Evolutionary conservation across 2,888 invertebrate species (phyloP), one percentile per base, ranked within the genome.

Genomic region (Platypus cylindrus): DNA sequence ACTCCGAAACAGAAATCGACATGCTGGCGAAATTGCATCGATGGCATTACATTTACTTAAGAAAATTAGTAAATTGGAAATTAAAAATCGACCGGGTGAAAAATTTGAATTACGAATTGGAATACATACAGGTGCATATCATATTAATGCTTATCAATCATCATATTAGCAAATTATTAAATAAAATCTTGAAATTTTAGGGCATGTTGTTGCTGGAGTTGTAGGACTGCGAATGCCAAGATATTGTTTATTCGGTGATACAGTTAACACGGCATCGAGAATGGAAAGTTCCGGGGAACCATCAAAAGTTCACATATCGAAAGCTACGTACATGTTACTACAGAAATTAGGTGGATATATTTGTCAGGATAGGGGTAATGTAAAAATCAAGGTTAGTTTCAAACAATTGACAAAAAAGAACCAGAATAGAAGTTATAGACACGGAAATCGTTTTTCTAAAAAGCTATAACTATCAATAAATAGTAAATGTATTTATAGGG

Each of bases 221-320:
- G 84, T 86, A 0, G 84, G 85, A 0, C 64, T 78, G 17, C 78
- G 80, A 62, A 84, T 85, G 84, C 84, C 85, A 0, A 66, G 83
- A 1, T 85, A 84, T 58, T 85, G 85, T 48, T 64, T 85, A 1
- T 85, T 85, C 53, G 85, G 85, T 0, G 84, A 85, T 53, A 83
- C 84, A 0, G 84, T 85, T 1, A 84, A 84, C 55, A 82, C 81
- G 0, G 83, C 85, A 0, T 79, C 80, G 0, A 61, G 84, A 20
- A 84, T 85, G 82, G 82, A 84, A 56, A 77, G 81, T 31, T 74
- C 73, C 2, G 81, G 82, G 0, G 76, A 78, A 46, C 74, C 82
- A 0, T 73, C 81, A 50, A 68, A 70, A 54, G 78, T 85, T 36
- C 84, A 85, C 58, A 71, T 84, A 56, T 84, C 84, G 30, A 69